A percentile compares a stretch with the other conserved stretches of the same genome.
Evolutionary conservation across 2,888 invertebrate species (phyloP).

Genomic region (Brenthis daphne): DNA sequence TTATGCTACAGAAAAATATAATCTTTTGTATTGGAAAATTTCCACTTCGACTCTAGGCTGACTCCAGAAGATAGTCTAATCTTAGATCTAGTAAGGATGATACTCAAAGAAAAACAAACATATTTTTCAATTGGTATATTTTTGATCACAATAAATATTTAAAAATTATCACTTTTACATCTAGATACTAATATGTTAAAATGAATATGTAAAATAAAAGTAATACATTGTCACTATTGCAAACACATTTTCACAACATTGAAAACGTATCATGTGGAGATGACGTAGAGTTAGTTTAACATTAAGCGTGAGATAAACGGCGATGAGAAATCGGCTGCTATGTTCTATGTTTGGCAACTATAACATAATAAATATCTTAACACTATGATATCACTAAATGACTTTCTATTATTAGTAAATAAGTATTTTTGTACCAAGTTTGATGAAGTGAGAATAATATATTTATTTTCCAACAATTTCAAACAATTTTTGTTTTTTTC

Average conservation of each 20-base stretch:
- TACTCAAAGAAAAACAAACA: slow-evolving; percentile 29
- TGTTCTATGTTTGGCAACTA: slow-evolving; percentile 31
- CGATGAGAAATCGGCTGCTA: slow-evolving; percentile 19
- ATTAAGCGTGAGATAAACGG: slow-evolving; percentile 1
- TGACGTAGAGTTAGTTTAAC: slow-evolving; percentile 11
- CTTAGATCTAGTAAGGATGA: too few species aligned
- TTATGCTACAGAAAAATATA: too few species aligned
- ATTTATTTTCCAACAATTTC: background rate
- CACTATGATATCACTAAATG: slow-evolving; percentile 60
- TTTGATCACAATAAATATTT: slow-evolving; percentile 69
- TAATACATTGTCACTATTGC: slow-evolving; percentile 67
- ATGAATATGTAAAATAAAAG: slow-evolving; percentile 9
- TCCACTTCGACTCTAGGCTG: too few species aligned
- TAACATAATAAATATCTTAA: slow-evolving; percentile 76
- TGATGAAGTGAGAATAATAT: background rate
- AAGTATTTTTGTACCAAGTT: slow-evolving; percentile 17
- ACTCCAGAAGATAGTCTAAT: too few species aligned
- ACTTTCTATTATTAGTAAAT: slow-evolving; percentile 50
- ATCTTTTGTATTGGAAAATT: too few species aligned
- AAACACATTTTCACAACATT: slow-evolving; percentile 74
- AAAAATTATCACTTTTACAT: slow-evolving; percentile 47
- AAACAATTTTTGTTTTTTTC: background rate
- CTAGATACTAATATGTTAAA: slow-evolving; percentile 27
- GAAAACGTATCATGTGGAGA: slow-evolving; percentile 49
- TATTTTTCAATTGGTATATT: slow-evolving; percentile 51